Base-by-base conservation (phyloP, 2,797 vertebrate genomes). In the Karalla daura region DNA sequence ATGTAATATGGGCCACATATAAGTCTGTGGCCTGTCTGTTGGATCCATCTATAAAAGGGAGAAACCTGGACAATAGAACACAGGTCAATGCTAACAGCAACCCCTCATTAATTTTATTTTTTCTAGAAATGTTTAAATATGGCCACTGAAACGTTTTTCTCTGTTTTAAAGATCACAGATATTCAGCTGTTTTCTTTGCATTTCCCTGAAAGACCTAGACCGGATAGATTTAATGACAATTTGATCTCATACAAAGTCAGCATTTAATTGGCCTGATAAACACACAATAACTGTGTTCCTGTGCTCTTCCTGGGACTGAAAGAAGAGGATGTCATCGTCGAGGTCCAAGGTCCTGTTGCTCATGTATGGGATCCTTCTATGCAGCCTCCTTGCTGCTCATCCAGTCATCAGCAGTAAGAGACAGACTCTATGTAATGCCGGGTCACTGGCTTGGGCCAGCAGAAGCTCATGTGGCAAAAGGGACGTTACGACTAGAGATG, bases 1-100 rank as follows among this genome's bases (percentile, higher is more conserved):
- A 96, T 95, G 95, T 95, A 90, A 95, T 91, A 88, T 61, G 55
- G 40, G 68, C 28, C 91, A 91, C 88, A 94, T 96, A 96, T 96
- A 96, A 96, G 94, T 92, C 90, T 89, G 86, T 70, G 89, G 49
- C 35, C 56, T 58, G 61, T 68, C 58, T 79, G 39, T 33, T 67
- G 45, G 33, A 56, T 39, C 49, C 49, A 77, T 62, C 73, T 73
- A 63, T 88, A 83, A 72, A 83, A 74, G 81, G 85, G 70, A 88
- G 88, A 77, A 74, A 85, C 87, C 82, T 90, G 93, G 92, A 15
- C 53, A 69, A 89, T 92, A 84, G 14, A 27, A 60, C 21, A 62
- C 15, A 7, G 41, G 21, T 27, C 27, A 27, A 4, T 32, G 25
- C 17, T 25, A 37, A 52, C 63, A 4, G 4, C 21, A 20, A 62